phyloP scores from a whole-genome alignment of 2,797 vertebrate species.

The Scolopax rusticola region DNA sequence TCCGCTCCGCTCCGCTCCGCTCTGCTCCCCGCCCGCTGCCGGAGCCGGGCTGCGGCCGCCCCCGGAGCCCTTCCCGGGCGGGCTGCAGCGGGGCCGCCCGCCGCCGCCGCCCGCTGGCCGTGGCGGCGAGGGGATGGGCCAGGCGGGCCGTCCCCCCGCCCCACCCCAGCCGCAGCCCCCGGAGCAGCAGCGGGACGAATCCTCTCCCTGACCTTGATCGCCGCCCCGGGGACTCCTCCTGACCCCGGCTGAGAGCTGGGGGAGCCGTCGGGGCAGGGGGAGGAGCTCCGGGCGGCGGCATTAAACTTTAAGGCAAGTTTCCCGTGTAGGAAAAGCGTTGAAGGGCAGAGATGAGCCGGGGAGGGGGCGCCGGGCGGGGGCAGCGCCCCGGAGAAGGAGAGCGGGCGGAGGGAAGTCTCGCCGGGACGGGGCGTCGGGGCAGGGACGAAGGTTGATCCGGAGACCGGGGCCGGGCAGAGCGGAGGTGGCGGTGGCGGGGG shows the following conservation, averaged over 20 bases:
- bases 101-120: not conserved
- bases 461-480: not conserved
- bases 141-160: not conserved
- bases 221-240: not conserved
- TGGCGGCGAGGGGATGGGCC: not conserved
- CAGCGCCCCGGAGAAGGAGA: not conserved
- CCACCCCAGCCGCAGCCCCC: not conserved
- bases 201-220: not conserved
- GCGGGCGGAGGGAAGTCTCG: too few relatives aligned
- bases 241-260: not conserved
- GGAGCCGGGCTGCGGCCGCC: not conserved
- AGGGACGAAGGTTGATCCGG: not conserved
- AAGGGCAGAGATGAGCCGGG: not conserved
- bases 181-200: not conserved
- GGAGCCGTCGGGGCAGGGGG: not conserved
- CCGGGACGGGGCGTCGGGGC: not conserved
- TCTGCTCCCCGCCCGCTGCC: slow-evolving; percentile 5
- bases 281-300: slow-evolving; percentile 21
- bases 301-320: slow-evolving; percentile 67
- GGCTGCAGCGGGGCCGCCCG: not conserved
- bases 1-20: not conserved
- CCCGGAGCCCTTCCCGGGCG: not conserved
- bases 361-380: not conserved
- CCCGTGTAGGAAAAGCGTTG: not conserved
- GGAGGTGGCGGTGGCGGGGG: not conserved